Evolutionary conservation across 1,140 invertebrate species (phyloP), one percentile per base, ranked within the genome.

Genomic region (Penaeus vannamei): DNA sequence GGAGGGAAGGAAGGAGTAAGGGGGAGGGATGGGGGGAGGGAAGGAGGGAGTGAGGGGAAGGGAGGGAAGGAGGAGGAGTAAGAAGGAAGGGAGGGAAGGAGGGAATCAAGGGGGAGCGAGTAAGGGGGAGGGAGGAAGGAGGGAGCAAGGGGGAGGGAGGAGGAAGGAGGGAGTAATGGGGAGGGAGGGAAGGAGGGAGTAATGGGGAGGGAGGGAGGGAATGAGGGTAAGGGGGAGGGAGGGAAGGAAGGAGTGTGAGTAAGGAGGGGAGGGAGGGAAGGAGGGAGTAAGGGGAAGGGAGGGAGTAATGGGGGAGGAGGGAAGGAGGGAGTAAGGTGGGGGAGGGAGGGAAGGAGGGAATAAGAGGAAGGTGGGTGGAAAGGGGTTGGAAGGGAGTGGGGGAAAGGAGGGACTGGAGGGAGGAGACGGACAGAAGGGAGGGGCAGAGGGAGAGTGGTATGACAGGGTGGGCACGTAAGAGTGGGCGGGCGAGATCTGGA

Each of bases 331-430:
- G 10, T 7, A 53, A 12, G 46, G 79, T 59, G 42, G 53, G 79
- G 29, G 79, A 81, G 79, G 53, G 79, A 81, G 79, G 42, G 79
- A 53, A 32, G 22, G 79, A 59, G 79, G 53, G 79, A 81, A 26
- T 23, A 26, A 29, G 42, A 23, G 26, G 60, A 26, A 29, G 22
- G 19, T 4, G 29, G 42, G 79, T 23, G 42, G 42, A 42, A 59
- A 32, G 53, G 79, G 42, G 79, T 23, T 20, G 42, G 42, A 59
- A 32, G 42, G 20, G 22, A 5, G 42, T 42, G 22, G 79, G 53
- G 42, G 53, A 19, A 19, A 42, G 20, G 42, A 19, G 22, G 29
- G 19, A 59, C 14, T 23, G 26, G 29, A 26, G 53, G 42, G 53
- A 42, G 42, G 79, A 42, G 42, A 81, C 26, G 60, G 76, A 79